phyloP scores from a whole-genome alignment of 2,113 vertebrate genomes.

The Hirundichthys speculiger region DNA sequence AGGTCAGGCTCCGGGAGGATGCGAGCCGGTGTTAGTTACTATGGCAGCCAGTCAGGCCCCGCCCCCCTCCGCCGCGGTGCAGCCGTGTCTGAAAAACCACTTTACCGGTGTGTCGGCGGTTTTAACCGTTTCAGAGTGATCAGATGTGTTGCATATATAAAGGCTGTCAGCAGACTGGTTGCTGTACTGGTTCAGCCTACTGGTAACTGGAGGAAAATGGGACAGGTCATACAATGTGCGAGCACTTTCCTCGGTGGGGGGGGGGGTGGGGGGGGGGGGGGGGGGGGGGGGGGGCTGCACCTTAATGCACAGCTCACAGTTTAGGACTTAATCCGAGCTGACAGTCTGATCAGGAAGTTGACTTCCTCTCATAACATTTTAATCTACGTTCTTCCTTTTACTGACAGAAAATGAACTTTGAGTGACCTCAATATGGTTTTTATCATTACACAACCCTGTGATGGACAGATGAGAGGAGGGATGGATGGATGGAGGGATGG shows the following conservation, averaged over 20 bases:
- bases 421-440: not conserved
- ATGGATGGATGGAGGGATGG: too few relatives aligned
- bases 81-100: slow-evolving; percentile 12
- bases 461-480: too few relatives aligned
- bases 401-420: not conserved
- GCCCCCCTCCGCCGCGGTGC: slow-evolving; percentile 1
- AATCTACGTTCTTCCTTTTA: slow-evolving; percentile 11
- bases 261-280: not conserved
- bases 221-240: slow-evolving; percentile 34
- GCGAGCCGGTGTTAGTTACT: slow-evolving; percentile 56
- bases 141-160: slow-evolving; percentile 26
- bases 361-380: slow-evolving; percentile 32
- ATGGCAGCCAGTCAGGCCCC: slow-evolving; percentile 54
- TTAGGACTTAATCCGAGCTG: slow-evolving; percentile 35
- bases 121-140: slow-evolving; percentile 30
- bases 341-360: slow-evolving; percentile 23
- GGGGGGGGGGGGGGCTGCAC: not conserved
- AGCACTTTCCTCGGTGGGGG: slow-evolving; percentile 8
- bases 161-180: slow-evolving; percentile 23
- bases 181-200: slow-evolving; percentile 35
- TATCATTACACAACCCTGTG: too few relatives aligned
- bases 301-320: slow-evolving; percentile 25
- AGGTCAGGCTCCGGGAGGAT: slow-evolving; percentile 42
- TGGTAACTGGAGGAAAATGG: slow-evolving; percentile 46
- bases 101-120: slow-evolving; percentile 14